Evolutionary conservation across 2,113 vertebrate genomes (phyloP), one percentile per base, ranked within the genome.

Genomic region (Hemicordylus capensis): DNA sequence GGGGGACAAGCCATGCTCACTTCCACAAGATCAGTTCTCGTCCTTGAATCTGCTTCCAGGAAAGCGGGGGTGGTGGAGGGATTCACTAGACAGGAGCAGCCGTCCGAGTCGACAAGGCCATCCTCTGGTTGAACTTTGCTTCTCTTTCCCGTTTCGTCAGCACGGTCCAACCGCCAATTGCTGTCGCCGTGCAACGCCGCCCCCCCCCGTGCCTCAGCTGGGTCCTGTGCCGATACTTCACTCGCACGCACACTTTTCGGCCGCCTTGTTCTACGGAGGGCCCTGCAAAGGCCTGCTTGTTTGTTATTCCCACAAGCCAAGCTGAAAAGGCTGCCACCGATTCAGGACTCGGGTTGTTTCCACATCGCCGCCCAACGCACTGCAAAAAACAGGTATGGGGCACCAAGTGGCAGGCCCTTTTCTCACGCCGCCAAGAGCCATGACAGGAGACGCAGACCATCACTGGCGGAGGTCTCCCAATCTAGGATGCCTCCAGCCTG

Each of bases 241-340:
- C 70, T 83, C 58, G 48, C 82, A 84, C 61, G 37, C 34, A 37
- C 6, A 28, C 31, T 66, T 54, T n/a, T n/a, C 42, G 59, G 51
- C 26, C 51, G 42, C 51, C 76, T 76, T 66, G 42, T 56, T 76
- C 76, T 76, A 84, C 72, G 31, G 59, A 76, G 66, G 73, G n/a
- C 82, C 76, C 59, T 66, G 59, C 82, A 84, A 15, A 84, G n/a
- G 24, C n/a, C 44, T 51, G 11, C 46, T 75, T 84, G 73, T 66
- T 76, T 84, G 54, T 46, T 59, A 76, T 84, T 84, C 34, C 61
- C 73, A 66, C 39, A 66, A 51, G 46, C 34, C 31, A 54, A 34
- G 64, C 37, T 70, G 70, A 44, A 34, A 6, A 54, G 22, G 58
- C 44, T 74, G 31, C 46, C 51, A 44, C 72, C 48, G 28, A 31